Conservation (phyloP, 2,888 invertebrate species). For the Thyatira batis region DNA sequence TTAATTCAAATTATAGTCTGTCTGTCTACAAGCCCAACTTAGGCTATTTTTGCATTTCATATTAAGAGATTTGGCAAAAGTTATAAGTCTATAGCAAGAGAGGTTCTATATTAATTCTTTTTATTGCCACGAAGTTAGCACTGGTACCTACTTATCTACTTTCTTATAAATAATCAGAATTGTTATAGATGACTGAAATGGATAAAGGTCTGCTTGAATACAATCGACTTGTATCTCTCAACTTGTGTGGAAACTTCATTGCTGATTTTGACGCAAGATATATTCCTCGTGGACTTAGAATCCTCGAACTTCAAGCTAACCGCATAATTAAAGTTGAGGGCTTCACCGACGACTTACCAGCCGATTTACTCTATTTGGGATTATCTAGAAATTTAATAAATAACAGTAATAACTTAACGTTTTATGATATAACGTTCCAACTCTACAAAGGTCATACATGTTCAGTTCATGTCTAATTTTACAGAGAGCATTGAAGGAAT, state of each 20-base stretch:
- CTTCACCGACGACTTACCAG: constrained; percentile 60
- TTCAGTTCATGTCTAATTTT: constrained; percentile 16
- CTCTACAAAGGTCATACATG: background rate
- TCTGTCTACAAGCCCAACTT: too few relatives aligned
- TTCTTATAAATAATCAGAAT: constrained; percentile 5
- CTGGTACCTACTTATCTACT: too few relatives aligned
- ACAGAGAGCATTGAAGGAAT: constrained; percentile 47
- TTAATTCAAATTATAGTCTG: too few relatives aligned
- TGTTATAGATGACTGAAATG: constrained; percentile 72
- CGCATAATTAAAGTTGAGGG: constrained; percentile 52
- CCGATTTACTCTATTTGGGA: constrained; percentile 72
- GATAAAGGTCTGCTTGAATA: constrained; percentile 63
- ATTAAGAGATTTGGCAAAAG: too few relatives aligned
- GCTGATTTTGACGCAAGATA: constrained; percentile 48
- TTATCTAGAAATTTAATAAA: constrained; percentile 73
- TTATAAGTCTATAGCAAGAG: too few relatives aligned
- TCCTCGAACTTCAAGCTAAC: constrained; percentile 79
- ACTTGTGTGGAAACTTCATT: constrained; percentile 70
- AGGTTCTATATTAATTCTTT: too few relatives aligned
- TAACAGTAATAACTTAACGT: constrained; percentile 39
- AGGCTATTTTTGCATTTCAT: too few relatives aligned
- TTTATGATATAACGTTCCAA: background rate
- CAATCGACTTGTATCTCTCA: constrained; percentile 63
- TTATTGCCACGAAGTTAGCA: too few relatives aligned
- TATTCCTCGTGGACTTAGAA: constrained; percentile 62